Evolutionary conservation across 1,140 invertebrate genomes (phyloP).

Genomic region (Acyrthosiphon pisum): DNA sequence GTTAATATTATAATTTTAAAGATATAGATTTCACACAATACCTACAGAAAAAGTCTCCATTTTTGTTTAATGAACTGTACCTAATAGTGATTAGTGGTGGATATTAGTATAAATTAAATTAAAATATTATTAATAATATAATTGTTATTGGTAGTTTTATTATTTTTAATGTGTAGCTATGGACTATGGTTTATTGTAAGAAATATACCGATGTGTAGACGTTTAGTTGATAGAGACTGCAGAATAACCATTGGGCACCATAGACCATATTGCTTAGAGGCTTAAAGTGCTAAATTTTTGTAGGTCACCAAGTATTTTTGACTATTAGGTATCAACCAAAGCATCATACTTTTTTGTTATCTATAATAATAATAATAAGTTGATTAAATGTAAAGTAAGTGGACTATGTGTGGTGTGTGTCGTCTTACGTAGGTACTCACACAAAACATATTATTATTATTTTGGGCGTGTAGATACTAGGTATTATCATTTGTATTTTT

Average conservation of each 20-base stretch:
- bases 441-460: neutral
- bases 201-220: neutral
- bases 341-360: neutral
- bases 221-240: neutral
- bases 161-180: neutral
- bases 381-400: neutral
- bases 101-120: neutral
- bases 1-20: neutral
- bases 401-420: neutral
- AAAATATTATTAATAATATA: neutral
- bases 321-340: neutral
- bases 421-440: neutral
- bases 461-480: too few species aligned
- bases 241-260: neutral
- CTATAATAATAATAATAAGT: neutral
- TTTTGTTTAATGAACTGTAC: neutral
- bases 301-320: neutral
- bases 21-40: neutral
- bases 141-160: neutral
- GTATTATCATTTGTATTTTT: neutral
- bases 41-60: neutral
- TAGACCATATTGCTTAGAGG: neutral
- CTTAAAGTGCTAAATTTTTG: neutral
- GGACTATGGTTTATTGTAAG: neutral
- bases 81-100: neutral